Evolutionary conservation across 2,888 invertebrate genomes (phyloP), one percentile per base, ranked within the genome.

Genomic region (Xanthia togata): DNA sequence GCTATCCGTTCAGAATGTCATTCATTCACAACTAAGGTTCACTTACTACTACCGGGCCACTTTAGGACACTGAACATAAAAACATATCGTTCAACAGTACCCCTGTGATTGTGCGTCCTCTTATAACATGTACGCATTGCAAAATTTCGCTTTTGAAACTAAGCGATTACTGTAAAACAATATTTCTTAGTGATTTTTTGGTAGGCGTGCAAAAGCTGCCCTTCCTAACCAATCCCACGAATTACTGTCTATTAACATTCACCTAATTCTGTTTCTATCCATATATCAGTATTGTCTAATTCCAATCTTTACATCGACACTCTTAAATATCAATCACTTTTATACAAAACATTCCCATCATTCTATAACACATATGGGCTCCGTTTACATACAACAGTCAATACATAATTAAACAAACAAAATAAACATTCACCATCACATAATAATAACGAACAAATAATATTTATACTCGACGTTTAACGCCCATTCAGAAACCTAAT

Each of bases 261-360:
- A 75, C 65, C 60, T 71, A 74, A 64, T 76, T 63, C 75, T 76
- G 78, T 78, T 79, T 79, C 74, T 81, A 86, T 74, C 81, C 59
- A 81, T 78, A 82, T 53, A 85, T 85, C 83, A 84, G 85, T 91
- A 90, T 91, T 91, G 91, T 91, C 90, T 89, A 87, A 84, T 82
- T 86, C 81, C 82, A 83, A 82, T 85, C 81, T 86, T 84, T 79
- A 84, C 82, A 86, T 78, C 78, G 65, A 78, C 80, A 67, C 75
- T 65, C 73, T 78, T 84, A 83, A 87, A 81, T 88, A 85, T 82
- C 82, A 82, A 85, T 87, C 73, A 81, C 78, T 81, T 82, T 76
- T 74, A 79, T 80, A 80, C 78, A 88, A 79, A 83, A 82, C 78
- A 4, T 79, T 64, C 38, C 55, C 68, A 68, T 76, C 73, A 73